A percentile compares a stretch with the other conserved stretches of the same genome.
These are phyloP conservation scores for Alexandromys fortis DNA, from an alignment of 2,113 vertebrate genomes.

Conservation along the genomic window DNA sequence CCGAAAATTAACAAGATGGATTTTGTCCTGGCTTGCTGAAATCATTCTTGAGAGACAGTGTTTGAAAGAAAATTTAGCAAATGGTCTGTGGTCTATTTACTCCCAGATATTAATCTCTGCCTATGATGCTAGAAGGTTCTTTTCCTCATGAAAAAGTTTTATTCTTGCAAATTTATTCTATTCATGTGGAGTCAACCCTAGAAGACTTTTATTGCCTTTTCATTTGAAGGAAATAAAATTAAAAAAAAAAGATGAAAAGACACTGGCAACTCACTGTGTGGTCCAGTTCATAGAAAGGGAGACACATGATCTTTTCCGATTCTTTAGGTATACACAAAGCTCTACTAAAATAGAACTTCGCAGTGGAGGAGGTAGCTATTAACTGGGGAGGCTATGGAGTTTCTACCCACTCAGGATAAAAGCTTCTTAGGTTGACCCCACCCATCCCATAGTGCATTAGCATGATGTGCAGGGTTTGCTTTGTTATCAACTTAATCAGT, in stretches of 20 bases:
- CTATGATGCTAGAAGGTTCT: conserved; percentile 1
- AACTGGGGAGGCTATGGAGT: conserved; percentile 57
- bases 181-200: conserved; percentile 68
- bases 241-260: conserved; percentile 3
- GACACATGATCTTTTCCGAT: conserved; percentile 66
- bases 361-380: conserved; percentile 62
- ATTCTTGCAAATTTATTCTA: conserved; percentile 63
- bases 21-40: conserved; percentile 66
- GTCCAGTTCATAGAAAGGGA: conserved; percentile 43
- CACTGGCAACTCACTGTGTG: conserved; percentile 24
- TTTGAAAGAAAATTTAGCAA: conserved; percentile 64
- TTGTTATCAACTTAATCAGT: conserved; percentile 49
- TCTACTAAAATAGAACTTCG: conserved; percentile 68
- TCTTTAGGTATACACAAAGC: conserved; percentile 70
- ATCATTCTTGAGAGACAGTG: conserved; percentile 51
- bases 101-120: conserved; percentile 63
- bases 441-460: conserved; percentile 61
- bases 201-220: conserved; percentile 63
- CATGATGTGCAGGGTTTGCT: conserved; percentile 45
- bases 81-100: conserved; percentile 54
- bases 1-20: conserved; percentile 67
- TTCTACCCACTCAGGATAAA: conserved; percentile 54
- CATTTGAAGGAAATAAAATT: conserved; percentile 51
- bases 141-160: conserved; percentile 51
- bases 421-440: conserved; percentile 48